Conservation (phyloP, 2,113 vertebrate genomes). For the Anser brachyrhynchus region DNA sequence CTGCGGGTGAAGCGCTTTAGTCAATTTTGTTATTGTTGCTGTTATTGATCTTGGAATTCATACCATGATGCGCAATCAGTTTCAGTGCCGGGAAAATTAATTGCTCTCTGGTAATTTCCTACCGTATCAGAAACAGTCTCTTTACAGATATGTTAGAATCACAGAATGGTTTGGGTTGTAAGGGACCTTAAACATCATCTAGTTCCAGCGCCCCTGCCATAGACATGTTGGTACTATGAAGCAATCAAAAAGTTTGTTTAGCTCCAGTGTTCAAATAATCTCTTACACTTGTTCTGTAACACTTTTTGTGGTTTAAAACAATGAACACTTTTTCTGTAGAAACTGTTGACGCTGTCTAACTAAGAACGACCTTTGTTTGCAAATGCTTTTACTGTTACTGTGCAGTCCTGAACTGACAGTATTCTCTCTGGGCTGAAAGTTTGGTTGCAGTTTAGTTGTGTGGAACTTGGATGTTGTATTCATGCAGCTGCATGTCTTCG, state of each 20-base stretch:
- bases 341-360: background rate
- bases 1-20: background rate
- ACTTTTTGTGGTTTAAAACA: background rate
- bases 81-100: background rate
- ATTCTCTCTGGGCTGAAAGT: background rate
- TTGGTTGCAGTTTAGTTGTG: background rate
- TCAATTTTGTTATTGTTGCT: background rate
- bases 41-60: background rate
- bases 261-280: background rate
- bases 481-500: background rate
- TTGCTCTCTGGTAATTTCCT: background rate
- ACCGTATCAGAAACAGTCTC: background rate
- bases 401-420: background rate
- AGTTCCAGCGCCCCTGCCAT: background rate
- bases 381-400: background rate
- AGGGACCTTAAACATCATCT: background rate
- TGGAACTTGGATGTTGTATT: background rate
- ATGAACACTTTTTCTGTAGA: background rate
- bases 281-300: background rate
- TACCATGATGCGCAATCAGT: background rate
- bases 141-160: background rate
- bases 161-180: background rate
- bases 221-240: too few relatives aligned
- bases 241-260: background rate
- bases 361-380: background rate